phyloP scores from a whole-genome alignment of 2,888 invertebrate genomes.

The Drosophila birchii region DNA sequence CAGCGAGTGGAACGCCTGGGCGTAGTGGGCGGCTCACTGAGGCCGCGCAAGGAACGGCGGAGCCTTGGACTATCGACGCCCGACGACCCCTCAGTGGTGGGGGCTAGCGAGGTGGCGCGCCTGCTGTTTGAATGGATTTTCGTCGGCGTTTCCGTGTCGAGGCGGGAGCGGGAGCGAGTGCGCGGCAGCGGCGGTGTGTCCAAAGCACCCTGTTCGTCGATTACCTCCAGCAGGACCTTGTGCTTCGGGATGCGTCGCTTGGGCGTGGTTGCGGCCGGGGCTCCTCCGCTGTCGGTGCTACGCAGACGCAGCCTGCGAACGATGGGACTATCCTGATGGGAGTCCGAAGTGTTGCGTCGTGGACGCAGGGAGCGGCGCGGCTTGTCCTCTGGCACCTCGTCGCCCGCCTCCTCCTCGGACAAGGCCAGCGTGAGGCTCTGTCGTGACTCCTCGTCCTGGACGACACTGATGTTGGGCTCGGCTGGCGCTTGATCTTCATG shows the following conservation, averaged over 20 bases:
- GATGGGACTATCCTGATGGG: constrained; percentile 11
- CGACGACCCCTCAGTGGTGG: background rate
- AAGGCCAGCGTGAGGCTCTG: constrained; percentile 26
- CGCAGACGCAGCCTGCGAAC: constrained; percentile 1
- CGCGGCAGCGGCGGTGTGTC: background rate
- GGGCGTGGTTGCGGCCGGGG: constrained; percentile 8
- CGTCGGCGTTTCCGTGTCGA: constrained; percentile 18
- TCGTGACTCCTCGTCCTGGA: constrained; percentile 18
- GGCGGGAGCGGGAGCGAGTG: constrained; percentile 23
- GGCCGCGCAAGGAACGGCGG: constrained; percentile 6
- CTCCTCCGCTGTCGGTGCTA: constrained; percentile 5
- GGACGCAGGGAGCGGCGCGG: background rate
- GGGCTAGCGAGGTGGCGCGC: constrained; percentile 15
- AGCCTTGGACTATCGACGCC: background rate
- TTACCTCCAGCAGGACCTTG: constrained; percentile 19
- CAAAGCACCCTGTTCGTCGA: constrained; percentile 23
- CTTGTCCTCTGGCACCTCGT: background rate
- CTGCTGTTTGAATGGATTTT: background rate
- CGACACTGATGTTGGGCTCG: too few species aligned
- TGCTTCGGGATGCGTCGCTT: constrained; percentile 2
- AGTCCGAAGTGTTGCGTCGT: background rate
- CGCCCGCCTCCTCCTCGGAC: constrained; percentile 30
- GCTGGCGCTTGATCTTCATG: background rate
- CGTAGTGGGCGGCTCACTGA: constrained; percentile 40
- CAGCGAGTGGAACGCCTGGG: background rate